Evolutionary conservation across 2,113 vertebrate genomes (phyloP), one percentile per base, ranked within the genome.

Genomic region (Sakesphorus luctuosus): DNA sequence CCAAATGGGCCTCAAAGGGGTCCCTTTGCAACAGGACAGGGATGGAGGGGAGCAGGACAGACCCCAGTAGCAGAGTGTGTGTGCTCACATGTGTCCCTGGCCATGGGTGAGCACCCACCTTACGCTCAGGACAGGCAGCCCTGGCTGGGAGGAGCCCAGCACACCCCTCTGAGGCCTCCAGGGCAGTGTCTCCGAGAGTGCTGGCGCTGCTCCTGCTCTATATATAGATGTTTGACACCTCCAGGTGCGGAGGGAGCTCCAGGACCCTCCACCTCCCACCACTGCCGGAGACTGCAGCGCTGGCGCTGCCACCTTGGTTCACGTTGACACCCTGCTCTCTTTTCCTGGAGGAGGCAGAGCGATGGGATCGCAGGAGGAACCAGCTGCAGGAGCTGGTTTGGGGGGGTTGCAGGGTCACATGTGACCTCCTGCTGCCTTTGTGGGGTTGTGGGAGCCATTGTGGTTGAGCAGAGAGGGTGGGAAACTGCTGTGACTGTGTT

Each of bases 301-400:
- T 2, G 66, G 56, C 68, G 75, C 92, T 29, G 13, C 12, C 5
- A 46, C 84, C 92, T 90, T 96, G 58, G 96, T 95, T 97, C 94
- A 72, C 94, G 93, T 97, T 59, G 94, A 93, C 97, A 87, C 96
- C 96, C 96, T 49, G 15, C 87, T 91, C 89, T n/a, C 31, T 97
- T 97, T 97, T 87, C n/a, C 67, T 17, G 67, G 11, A 18, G 15
- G 89, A 40, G 21, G 69, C 35, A 2, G 3, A 40, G 33, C 5
- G 3, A 11, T 0, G 50, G 46, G 11, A 2, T 18, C 8, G 0
- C 40, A 0, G 81, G 10, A 18, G 58, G 40, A 16, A 0, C 2
- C 31, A 0, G 56, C 44, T 9, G 13, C 19, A 20, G 1, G 31
- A 4, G 59, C n/a, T 4, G 87, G 3, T 3, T 33, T 26, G 7